Base-by-base conservation (phyloP, 2,113 vertebrate genomes). In the Antidorcas marsupialis region DNA sequence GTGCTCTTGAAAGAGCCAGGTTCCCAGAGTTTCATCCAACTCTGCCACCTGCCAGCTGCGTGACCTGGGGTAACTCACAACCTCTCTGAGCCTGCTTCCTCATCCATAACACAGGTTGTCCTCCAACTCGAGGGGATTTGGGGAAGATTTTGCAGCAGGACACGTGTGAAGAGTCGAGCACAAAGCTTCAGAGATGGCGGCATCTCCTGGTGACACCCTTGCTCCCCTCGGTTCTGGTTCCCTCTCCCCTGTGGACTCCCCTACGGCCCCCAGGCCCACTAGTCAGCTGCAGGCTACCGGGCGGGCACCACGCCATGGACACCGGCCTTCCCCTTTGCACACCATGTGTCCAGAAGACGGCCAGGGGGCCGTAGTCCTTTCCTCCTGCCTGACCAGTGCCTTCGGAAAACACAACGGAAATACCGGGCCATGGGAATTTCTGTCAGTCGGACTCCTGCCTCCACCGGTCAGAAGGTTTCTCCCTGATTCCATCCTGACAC, bases 131-230 rank as follows among this genome's bases (percentile, higher is more conserved):
- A 9, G 15, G 39, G 50, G 17, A 17, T 17, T 43, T 23, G 45
- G 25, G 16, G 11, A 14, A 11, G 55, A n/a, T 28, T 8, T 9
- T 12, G n/a, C 60, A 23, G 12, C 60, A 17, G 50, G 59, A 82
- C 0, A 2, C 0, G 0, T 10, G 23, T 17, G n/a, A 25, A 14
- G 13, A 4, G 0, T 36, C 0, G 0, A n/a, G 52, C 53, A 13
- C 28, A 11, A 59, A 4, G 33, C 57, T 39, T 13, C 33, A 4
- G 57, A 25, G 47, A 11, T 0, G 27, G 6, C 1, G 4, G 8
- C 1, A 21, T 9, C 50, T 23, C 21, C 2, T 3, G 50, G 36
- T 11, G 5, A 2, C 15, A 14, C n/a, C 5, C 50, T 27, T 16
- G 7, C n/a, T 53, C 6, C n/a, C 74, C 10, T 7, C 2, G 1